Percentiles rank a stretch among this genome's conserved stretches.
These are phyloP conservation scores for Macropus fuliginosus DNA, from an alignment of 2,797 vertebrate genomes.

Conservation along the genomic window DNA sequence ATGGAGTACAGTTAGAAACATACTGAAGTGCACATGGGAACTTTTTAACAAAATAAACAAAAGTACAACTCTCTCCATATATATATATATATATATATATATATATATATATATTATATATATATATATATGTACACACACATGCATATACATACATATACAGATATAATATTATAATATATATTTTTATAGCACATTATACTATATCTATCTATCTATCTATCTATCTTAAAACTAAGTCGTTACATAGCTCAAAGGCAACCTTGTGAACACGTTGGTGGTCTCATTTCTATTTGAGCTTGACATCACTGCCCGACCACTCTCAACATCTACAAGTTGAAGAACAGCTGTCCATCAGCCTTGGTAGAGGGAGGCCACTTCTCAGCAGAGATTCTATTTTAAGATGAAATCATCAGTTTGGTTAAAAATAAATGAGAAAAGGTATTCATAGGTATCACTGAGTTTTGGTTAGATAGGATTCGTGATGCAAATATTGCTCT, in stretches of 20 bases:
- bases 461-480: background rate
- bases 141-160: no score
- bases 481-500: background rate
- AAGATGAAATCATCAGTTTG: background rate
- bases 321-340: background rate
- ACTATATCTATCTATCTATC: no score
- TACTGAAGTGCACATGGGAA: background rate
- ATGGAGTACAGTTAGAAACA: background rate
- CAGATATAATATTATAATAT: no score
- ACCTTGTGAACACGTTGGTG: background rate
- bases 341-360: background rate
- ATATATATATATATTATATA: no score
- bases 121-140: no score
- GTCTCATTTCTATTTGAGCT: background rate
- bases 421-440: background rate
- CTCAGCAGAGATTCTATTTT: background rate
- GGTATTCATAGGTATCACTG: background rate
- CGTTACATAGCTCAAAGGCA: background rate
- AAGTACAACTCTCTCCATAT: background rate
- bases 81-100: no score
- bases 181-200: no score
- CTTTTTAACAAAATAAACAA: background rate
- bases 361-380: background rate
- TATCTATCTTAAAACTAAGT: background rate
- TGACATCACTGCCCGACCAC: background rate